phyloP scores from a whole-genome alignment of 2,797 vertebrate species.

The Vultur gryphus region DNA sequence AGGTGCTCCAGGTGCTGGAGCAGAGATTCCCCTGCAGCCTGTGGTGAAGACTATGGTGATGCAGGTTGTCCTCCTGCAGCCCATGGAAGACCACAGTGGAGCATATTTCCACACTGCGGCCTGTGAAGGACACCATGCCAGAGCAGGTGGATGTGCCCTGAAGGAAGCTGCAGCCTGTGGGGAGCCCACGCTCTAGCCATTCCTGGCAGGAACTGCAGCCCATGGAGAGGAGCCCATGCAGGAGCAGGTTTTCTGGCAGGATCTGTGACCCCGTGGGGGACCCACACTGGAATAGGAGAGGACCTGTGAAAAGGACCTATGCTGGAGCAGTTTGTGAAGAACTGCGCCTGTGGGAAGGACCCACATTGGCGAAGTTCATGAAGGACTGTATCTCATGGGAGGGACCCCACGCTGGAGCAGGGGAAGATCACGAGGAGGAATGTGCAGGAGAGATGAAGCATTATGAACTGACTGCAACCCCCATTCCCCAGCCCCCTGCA shows the following conservation, averaged over 20 bases:
- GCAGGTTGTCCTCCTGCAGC: neutral
- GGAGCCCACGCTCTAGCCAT: fast-evolving
- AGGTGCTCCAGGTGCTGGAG: neutral
- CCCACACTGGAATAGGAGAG: neutral
- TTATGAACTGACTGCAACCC: neutral
- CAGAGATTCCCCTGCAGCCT: neutral
- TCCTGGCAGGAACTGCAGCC: neutral
- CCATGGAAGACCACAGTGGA: neutral
- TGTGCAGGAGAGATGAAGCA: neutral
- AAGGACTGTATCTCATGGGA: neutral
- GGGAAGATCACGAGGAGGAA: neutral
- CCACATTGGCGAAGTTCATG: fast-evolving
- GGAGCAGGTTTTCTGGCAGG: neutral
- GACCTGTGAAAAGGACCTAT: neutral
- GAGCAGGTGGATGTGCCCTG: neutral
- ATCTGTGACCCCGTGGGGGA: neutral
- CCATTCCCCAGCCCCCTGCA: neutral
- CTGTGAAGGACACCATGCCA: neutral
- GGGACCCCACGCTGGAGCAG: fast-evolving
- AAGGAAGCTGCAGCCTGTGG: too few species aligned
- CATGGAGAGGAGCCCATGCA: fast-evolving
- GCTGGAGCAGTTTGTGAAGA: neutral
- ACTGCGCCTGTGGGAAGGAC: neutral
- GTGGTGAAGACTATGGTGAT: fast-evolving
- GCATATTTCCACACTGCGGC: neutral